Percentiles rank a stretch among this genome's conserved stretches.
phyloP scores from a whole-genome alignment of 92 coral and sea anemone species.

The Actinostola sp. region DNA sequence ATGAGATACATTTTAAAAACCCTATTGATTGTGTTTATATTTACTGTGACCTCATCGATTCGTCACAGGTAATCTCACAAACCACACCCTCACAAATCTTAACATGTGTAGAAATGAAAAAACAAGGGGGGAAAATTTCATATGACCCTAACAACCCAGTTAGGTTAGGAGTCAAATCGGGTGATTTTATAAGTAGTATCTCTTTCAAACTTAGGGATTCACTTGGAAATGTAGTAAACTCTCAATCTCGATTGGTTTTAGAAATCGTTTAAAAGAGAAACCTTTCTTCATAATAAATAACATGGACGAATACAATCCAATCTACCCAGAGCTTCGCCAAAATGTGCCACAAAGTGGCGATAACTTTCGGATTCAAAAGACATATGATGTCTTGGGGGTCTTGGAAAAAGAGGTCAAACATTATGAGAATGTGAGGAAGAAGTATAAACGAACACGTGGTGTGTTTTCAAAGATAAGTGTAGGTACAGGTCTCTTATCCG shows the following conservation, averaged over 20 bases:
- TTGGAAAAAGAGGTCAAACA: conserved; percentile 54
- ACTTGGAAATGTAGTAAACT: conserved; percentile 11
- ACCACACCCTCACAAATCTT: conserved; percentile 17
- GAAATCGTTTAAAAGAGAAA: conserved; percentile 21
- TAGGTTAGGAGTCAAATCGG: conserved; percentile 4
- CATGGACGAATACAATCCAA: conserved; percentile 20
- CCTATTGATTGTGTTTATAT: conserved; percentile 13
- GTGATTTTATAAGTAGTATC: conserved; percentile 24
- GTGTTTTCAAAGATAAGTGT: conserved; percentile 34
- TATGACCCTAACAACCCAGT: conserved; percentile 14
- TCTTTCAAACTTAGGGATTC: conserved; percentile 17
- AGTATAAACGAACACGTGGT: conserved; percentile 42
- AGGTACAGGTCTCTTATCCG: conserved; percentile 40
- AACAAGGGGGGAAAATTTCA: conserved; percentile 16
- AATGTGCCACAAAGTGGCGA: conserved; percentile 28
- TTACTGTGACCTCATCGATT: conserved; percentile 13
- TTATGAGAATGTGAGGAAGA: conserved; percentile 53
- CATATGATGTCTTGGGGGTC: conserved; percentile 33
- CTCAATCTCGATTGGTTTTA: conserved; percentile 22
- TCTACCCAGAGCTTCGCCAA: conserved; percentile 37
- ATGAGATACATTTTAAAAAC: conserved; percentile 15
- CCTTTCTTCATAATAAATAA: conserved; percentile 24
- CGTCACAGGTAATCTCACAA: conserved; percentile 13
- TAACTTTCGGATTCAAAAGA: conserved; percentile 47
- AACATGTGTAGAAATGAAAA: conserved; percentile 18